phyloP scores from a whole-genome alignment of 2,113 vertebrate species.

The Felis chaus region DNA sequence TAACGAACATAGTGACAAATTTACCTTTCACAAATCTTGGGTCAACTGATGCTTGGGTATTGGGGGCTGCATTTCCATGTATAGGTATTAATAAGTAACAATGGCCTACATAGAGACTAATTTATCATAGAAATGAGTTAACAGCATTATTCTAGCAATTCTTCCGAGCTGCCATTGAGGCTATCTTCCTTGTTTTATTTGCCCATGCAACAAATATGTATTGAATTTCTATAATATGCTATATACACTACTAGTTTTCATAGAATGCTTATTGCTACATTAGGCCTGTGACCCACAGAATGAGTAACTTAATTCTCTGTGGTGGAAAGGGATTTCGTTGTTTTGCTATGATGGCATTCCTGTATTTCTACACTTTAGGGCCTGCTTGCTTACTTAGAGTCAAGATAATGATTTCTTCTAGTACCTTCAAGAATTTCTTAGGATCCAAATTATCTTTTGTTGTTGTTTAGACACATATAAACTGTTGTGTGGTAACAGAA shows the following conservation, averaged over 20 bases:
- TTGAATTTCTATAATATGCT: conserved; percentile 35
- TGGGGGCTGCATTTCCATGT: not conserved
- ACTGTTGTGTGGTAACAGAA: not conserved
- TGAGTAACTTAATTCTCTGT: conserved; percentile 3
- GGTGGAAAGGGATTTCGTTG: not conserved
- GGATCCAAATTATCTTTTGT: not conserved
- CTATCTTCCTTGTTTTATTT: conserved; percentile 28
- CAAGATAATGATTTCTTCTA: not conserved
- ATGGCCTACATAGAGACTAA: not conserved
- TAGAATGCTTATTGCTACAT: conserved; percentile 1
- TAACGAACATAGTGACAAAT: not conserved
- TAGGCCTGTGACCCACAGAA: not conserved
- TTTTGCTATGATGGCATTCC: not conserved
- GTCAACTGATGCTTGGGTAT: not conserved
- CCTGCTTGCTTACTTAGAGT: not conserved
- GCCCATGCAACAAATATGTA: conserved; percentile 30
- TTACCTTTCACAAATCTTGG: not conserved
- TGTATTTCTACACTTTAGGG: not conserved
- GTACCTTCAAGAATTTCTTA: not conserved
- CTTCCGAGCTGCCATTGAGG: not conserved
- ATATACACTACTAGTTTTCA: not conserved
- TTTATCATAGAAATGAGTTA: not conserved
- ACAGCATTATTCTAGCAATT: not conserved
- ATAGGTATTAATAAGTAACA: not conserved
- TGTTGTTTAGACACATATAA: not conserved